Conservation (phyloP, 2,888 invertebrate genomes). For the Beris morrisii region DNA sequence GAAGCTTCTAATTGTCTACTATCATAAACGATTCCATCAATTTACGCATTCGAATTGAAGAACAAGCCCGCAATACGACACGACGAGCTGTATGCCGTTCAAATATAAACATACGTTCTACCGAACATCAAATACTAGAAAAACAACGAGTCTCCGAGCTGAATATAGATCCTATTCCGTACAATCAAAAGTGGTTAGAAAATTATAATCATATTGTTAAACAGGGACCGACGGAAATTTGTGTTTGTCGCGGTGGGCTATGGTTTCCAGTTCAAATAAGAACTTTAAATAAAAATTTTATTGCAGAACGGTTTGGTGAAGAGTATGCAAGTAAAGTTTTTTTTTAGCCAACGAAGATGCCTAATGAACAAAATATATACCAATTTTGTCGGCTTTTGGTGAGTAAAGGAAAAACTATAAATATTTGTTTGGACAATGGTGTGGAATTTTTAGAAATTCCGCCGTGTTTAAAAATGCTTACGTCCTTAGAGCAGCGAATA, state of each 20-base stretch:
- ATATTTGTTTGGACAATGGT: neutral
- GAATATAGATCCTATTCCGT: too few relatives aligned
- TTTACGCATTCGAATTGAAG: too few relatives aligned
- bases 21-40: too few relatives aligned
- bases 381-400: neutral
- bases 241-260: neutral
- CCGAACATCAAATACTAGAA: too few relatives aligned
- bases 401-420: neutral
- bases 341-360: neutral
- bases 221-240: neutral
- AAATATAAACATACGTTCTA: too few relatives aligned
- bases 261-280: neutral
- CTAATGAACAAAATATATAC: neutral
- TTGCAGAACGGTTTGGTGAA: neutral
- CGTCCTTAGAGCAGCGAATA: constrained; percentile 40
- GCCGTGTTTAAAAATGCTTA: constrained; percentile 36
- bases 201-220: too few relatives aligned
- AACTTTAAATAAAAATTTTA: neutral
- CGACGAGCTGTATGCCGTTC: too few relatives aligned
- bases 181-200: neutral
- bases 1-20: too few relatives aligned
- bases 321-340: neutral
- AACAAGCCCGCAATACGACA: too few relatives aligned
- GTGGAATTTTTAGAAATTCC: constrained; percentile 24
- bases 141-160: too few relatives aligned